A percentile compares a stretch with the other conserved stretches of the same genome.
Evolutionary conservation across 1,140 invertebrate species (phyloP).

Genomic region (Macrosteles quadrilineatus): DNA sequence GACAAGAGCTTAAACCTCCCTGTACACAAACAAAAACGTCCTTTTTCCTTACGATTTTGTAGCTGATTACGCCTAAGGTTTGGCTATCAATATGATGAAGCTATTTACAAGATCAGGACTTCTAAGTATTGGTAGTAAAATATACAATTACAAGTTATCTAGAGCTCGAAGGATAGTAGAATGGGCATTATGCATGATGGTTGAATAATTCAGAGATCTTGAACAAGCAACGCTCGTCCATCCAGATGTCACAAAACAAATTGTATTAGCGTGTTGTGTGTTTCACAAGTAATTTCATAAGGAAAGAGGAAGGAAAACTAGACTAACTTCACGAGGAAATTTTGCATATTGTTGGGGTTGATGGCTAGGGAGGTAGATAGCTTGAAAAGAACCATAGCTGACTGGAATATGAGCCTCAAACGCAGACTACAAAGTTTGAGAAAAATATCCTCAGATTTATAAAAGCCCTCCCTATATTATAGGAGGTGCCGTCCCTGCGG

Average conservation of each 20-base stretch:
- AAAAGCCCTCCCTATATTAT: too few species aligned
- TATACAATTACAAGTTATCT: constrained; percentile 46
- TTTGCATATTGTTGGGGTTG: too few species aligned
- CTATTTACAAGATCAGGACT: constrained; percentile 49
- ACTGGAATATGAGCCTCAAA: too few species aligned
- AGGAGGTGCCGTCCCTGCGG: too few species aligned
- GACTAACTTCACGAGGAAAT: too few species aligned
- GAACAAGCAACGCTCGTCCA: constrained; percentile 14
- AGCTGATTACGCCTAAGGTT: constrained; percentile 46
- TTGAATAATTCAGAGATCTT: constrained; percentile 37
- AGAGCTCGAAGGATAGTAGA: constrained; percentile 18
- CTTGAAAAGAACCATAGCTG: too few species aligned
- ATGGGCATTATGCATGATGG: constrained; percentile 39
- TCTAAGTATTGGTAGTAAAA: constrained; percentile 44
- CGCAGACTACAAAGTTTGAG: too few species aligned
- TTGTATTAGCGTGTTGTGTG: constrained; percentile 20
- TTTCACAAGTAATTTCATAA: too few species aligned
- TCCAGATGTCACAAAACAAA: constrained; percentile 30
- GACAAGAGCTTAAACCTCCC: constrained; percentile 29
- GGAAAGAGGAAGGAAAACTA: too few species aligned
- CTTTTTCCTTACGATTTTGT: constrained; percentile 21
- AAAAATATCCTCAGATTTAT: too few species aligned
- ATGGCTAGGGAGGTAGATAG: too few species aligned
- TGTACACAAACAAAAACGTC: constrained; percentile 21
- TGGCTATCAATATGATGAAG: constrained; percentile 51